Conservation (phyloP, 2,113 vertebrate species). For the Oplegnathus fasciatus region DNA sequence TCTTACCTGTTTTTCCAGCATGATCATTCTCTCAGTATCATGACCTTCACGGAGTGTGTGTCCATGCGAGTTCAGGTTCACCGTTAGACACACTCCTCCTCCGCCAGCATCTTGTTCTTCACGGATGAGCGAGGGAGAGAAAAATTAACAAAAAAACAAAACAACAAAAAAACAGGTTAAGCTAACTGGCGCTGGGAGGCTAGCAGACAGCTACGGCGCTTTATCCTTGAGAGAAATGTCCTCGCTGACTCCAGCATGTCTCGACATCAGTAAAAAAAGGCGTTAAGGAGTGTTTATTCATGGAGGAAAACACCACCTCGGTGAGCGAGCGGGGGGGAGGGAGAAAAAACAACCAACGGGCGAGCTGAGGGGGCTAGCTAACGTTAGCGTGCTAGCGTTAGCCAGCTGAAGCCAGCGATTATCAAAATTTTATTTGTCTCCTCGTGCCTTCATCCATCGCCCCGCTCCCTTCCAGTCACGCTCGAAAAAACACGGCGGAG, state of each 20-base stretch:
- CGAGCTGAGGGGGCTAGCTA: slow-evolving; percentile 41
- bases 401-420: slow-evolving; percentile 54
- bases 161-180: slow-evolving; percentile 4
- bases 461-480: slow-evolving; percentile 40
- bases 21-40: slow-evolving; percentile 84
- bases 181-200: slow-evolving; percentile 34
- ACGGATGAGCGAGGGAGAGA: slow-evolving; percentile 9
- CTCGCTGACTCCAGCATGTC: slow-evolving; percentile 54
- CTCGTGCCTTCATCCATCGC: slow-evolving; percentile 56
- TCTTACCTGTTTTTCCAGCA: slow-evolving; percentile 85
- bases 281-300: slow-evolving; percentile 12
- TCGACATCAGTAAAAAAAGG: slow-evolving; percentile 21
- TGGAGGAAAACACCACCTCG: slow-evolving; percentile 5
- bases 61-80: slow-evolving; percentile 62
- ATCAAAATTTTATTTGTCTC: slow-evolving; percentile 66
- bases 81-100: slow-evolving; percentile 51
- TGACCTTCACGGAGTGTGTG: slow-evolving; percentile 79
- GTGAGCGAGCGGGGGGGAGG: background rate
- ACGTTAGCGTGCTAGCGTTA: slow-evolving; percentile 67
- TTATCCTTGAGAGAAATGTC: slow-evolving; percentile 58
- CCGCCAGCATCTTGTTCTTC: slow-evolving; percentile 64
- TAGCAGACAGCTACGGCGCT: background rate
- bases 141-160: background rate
- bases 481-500: background rate
- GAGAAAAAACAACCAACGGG: slow-evolving; percentile 9